Base-by-base conservation (phyloP, 2,113 vertebrate genomes). In the Hydropotes inermis region DNA sequence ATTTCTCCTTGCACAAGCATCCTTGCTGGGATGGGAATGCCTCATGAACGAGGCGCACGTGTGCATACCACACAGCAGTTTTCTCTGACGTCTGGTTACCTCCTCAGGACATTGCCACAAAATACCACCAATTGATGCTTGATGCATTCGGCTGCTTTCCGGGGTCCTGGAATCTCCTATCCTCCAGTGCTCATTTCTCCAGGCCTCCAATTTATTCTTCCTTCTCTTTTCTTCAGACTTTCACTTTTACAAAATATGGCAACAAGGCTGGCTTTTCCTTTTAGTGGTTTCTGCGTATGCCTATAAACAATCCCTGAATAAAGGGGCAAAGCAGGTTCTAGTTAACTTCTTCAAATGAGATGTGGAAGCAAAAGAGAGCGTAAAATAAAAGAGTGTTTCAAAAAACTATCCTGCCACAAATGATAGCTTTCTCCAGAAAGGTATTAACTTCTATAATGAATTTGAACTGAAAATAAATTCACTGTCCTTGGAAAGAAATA, bases 381-480 rank as follows among this genome's bases (percentile, higher is more conserved):
- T 27, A 76, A 19, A 39, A 95, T 33, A n/a, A 95, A 94, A 58
- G 4, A 27, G 27, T 25, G 52, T 54, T 58, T 82, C 8, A 43
- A 61, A 87, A 76, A 78, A 64, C 8, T 36, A 52, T 57, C 28
- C 12, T 70, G 5, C 36, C 19, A 55, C 3, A 57, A 64, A 60
- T 74, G 28, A 67, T 30, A 27, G 25, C 76, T 91, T 87, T 83
- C 43, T 95, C 17, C 33, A 25, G 58, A 19, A 33, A 95, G 95
- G 23, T 47, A 89, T 33, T 83, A 92, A 92, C 27, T 57, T 84
- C 57, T 95, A 79, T 70, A 94, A 36, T 87, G 33, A 87, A 43
- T 91, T 52, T 54, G 7, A 98, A 57, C 23, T 94, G 55, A 88
- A 94, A 91, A 64, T 90, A 47, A 94, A 67, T 88, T 74, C 13